These are phyloP conservation scores for Erebia palarica DNA, from an alignment of 2,888 invertebrate genomes.

Conservation along the genomic window DNA sequence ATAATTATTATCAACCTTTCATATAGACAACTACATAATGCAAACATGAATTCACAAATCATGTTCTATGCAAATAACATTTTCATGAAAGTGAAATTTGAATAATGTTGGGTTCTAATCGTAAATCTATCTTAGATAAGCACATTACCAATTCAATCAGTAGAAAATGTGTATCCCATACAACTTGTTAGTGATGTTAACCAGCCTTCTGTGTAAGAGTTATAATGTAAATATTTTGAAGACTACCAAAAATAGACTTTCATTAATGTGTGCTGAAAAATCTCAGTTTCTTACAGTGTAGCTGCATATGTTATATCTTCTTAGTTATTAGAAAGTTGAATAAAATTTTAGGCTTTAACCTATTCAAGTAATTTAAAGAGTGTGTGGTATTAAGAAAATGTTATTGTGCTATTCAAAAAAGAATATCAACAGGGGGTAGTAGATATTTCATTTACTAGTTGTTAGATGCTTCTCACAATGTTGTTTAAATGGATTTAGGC, in stretches of 20 bases:
- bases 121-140: background rate
- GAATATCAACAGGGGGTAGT: slow-evolving; percentile 30
- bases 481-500: no score
- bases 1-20: no score
- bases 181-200: slow-evolving; percentile 35
- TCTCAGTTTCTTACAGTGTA: slow-evolving; percentile 34
- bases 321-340: background rate
- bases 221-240: slow-evolving; percentile 45
- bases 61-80: background rate
- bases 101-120: background rate
- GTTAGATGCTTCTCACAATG: no score
- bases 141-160: slow-evolving; percentile 41
- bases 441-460: background rate
- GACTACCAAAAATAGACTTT: slow-evolving; percentile 38
- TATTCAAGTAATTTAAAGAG: background rate
- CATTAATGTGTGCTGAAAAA: slow-evolving; percentile 30
- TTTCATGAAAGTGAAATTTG: slow-evolving; percentile 4
- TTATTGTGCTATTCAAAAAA: slow-evolving; percentile 38
- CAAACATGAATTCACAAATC: background rate
- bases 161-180: slow-evolving; percentile 40
- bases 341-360: background rate
- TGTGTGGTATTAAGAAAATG: slow-evolving; percentile 17
- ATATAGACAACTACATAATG: background rate
- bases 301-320: background rate
- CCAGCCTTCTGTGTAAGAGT: slow-evolving; percentile 39